Evolutionary conservation across 2,888 invertebrate species (phyloP).

Genomic region (Coenonympha arcania): DNA sequence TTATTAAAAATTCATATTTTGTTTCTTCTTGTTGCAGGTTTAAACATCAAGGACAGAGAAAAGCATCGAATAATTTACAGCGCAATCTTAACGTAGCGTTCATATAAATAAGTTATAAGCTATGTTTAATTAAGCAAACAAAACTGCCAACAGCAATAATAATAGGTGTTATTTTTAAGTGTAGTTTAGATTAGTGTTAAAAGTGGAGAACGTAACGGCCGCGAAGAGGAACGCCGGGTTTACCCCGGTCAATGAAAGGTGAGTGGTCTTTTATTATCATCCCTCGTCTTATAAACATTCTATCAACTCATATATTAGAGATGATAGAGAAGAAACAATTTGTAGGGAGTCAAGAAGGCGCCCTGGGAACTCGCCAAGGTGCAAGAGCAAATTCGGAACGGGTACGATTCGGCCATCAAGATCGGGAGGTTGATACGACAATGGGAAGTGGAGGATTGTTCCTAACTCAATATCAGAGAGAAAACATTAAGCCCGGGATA

Average conservation of each 20-base stretch:
- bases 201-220: conserved; percentile 60
- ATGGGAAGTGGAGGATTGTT: too few species aligned
- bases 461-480: too few species aligned
- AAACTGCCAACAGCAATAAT: conserved; percentile 34
- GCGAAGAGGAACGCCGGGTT: conserved; percentile 52
- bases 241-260: conserved; percentile 65
- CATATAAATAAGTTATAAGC: conserved; percentile 13
- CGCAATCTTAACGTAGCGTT: conserved; percentile 1
- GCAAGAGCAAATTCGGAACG: too few species aligned
- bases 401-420: too few species aligned
- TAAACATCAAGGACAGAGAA: conserved; percentile 31
- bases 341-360: too few species aligned
- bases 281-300: too few species aligned
- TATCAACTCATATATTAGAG: too few species aligned
- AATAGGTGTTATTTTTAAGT: conserved; percentile 30
- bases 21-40: conserved; percentile 56
- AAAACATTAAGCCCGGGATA: too few species aligned
- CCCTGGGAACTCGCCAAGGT: too few species aligned
- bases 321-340: too few species aligned
- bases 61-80: conserved; percentile 14
- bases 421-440: too few species aligned
- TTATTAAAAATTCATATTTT: conserved; percentile 11
- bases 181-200: conserved; percentile 42
- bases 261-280: conserved; percentile 25
- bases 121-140: conserved; percentile 20